A percentile compares a stretch with the other conserved stretches of the same genome.
phyloP scores from a whole-genome alignment of 2,888 invertebrate genomes.

The Leucophenga montana region DNA sequence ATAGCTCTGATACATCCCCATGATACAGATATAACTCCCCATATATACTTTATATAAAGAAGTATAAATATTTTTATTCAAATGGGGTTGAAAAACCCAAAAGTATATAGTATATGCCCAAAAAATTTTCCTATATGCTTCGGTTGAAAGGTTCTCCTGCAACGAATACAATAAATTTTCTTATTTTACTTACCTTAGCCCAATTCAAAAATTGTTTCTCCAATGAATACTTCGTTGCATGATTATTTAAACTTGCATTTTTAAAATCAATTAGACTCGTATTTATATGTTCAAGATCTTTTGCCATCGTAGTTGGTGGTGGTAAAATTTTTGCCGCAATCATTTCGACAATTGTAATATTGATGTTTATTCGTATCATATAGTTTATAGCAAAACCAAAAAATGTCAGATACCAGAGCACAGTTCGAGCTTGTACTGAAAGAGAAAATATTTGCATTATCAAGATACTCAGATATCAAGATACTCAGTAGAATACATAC shows the following conservation, averaged over 20 bases:
- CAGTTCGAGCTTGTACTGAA: constrained; percentile 71
- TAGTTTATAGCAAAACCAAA: constrained; percentile 81
- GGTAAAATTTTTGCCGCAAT: constrained; percentile 53
- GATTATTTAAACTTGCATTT: not conserved
- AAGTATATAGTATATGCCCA: no score
- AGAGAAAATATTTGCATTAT: not conserved
- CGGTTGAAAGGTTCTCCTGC: no score
- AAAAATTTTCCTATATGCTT: no score
- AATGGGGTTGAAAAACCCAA: no score
- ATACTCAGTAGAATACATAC: no score
- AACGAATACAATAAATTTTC: no score
- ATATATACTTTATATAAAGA: no score
- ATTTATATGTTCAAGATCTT: not conserved
- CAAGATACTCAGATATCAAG: no score
- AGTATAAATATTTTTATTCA: no score
- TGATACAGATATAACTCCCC: no score
- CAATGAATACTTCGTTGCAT: constrained; percentile 48
- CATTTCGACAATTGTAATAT: constrained; percentile 81
- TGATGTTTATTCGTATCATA: constrained; percentile 80
- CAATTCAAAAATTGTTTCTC: constrained; percentile 59
- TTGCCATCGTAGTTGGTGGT: constrained; percentile 21
- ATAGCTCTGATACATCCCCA: no score
- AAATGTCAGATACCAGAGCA: constrained; percentile 79
- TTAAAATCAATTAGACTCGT: not conserved
- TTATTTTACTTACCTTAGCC: constrained; percentile 54